Conservation (phyloP, 1,140 invertebrate genomes). For the Callitettix versicolor region DNA sequence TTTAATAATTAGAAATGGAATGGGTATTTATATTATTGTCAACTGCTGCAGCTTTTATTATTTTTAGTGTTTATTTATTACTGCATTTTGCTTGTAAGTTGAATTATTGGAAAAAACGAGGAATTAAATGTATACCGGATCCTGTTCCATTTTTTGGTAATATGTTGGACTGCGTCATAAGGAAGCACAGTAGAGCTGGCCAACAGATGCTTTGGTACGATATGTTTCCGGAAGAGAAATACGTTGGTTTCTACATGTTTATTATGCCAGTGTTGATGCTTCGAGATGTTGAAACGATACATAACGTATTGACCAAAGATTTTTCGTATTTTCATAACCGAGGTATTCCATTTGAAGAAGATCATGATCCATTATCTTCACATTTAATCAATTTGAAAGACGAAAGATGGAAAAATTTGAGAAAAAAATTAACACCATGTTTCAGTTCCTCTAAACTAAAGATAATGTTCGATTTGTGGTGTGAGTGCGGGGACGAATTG, state of each 20-base stretch:
- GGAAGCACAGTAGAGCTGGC: not conserved
- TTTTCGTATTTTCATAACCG: constrained; percentile 37
- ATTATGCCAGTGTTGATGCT: constrained; percentile 31
- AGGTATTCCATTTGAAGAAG: constrained; percentile 25
- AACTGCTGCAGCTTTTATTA: no score
- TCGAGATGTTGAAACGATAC: constrained; percentile 36
- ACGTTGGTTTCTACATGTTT: constrained; percentile 19
- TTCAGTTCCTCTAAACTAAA: constrained; percentile 28
- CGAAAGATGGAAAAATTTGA: constrained; percentile 30
- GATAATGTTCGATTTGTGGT: constrained; percentile 24
- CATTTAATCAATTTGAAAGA: constrained; percentile 28
- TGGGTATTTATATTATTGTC: no score
- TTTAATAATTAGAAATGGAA: no score
- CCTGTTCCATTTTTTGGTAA: constrained; percentile 24
- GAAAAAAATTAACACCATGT: constrained; percentile 28
- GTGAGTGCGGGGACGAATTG: constrained; percentile 11
- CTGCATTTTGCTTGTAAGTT: constrained; percentile 34
- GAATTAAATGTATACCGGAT: constrained; percentile 16
- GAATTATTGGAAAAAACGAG: constrained; percentile 33
- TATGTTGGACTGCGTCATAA: not conserved
- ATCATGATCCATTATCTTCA: constrained; percentile 23
- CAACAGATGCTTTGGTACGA: constrained; percentile 16
- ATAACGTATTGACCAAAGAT: constrained; percentile 37
- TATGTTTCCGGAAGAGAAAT: constrained; percentile 15
- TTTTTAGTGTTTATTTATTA: constrained; percentile 21